These are phyloP conservation scores for Lethenteron camtschaticum DNA, from an alignment of 2,113 vertebrate species.

Conservation along the genomic window DNA sequence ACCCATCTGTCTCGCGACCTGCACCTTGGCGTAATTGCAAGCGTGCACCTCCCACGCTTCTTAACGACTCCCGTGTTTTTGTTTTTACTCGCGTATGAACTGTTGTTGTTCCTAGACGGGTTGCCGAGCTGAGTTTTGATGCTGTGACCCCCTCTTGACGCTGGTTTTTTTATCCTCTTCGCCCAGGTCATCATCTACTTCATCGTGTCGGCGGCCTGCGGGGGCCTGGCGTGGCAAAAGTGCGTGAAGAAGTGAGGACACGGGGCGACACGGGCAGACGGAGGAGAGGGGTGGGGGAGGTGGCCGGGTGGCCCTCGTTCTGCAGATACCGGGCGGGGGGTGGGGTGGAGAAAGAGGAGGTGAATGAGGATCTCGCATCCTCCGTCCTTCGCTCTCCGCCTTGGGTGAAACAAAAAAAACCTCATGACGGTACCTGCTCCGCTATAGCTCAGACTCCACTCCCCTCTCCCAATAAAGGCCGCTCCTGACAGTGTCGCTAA, in stretches of 20 bases:
- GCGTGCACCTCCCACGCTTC: neutral
- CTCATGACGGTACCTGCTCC: too few species aligned
- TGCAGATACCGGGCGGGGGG: too few species aligned
- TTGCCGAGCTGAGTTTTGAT: neutral
- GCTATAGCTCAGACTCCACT: too few species aligned
- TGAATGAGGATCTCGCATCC: too few species aligned
- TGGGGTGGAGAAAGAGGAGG: too few species aligned
- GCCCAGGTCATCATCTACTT: constrained; percentile 57
- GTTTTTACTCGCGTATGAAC: neutral
- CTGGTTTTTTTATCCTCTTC: constrained; percentile 2
- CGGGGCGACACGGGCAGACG: too few species aligned
- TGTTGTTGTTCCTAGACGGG: neutral
- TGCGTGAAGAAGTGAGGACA: constrained; percentile 39
- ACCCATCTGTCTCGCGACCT: neutral
- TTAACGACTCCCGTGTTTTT: neutral
- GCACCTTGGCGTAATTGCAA: neutral
- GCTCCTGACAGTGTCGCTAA: too few species aligned
- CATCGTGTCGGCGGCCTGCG: constrained; percentile 51
- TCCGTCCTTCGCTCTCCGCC: too few species aligned
- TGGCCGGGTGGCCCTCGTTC: too few species aligned
- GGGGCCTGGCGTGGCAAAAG: constrained; percentile 49
- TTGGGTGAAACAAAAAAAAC: too few species aligned
- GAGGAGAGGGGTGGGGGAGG: too few species aligned
- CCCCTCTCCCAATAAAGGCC: too few species aligned
- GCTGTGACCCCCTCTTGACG: neutral